Evolutionary conservation across 2,888 invertebrate genomes (phyloP), one percentile per base, ranked within the genome.

Genomic region (Spodoptera picta): DNA sequence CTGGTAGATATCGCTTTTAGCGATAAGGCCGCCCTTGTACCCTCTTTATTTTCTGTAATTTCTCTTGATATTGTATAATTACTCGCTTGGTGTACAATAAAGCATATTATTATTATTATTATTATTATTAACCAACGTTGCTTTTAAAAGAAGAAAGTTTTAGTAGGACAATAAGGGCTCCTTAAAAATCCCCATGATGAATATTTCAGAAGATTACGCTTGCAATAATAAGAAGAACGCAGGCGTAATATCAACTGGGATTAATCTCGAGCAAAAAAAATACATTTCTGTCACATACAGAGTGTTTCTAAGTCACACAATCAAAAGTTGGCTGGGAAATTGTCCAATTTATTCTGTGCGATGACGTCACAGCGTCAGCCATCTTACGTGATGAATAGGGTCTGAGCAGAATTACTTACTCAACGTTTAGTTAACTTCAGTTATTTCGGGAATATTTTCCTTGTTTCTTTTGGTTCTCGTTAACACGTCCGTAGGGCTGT

Each of bases 401-500:
- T 47, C 67, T 51, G 31, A 46, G 19, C 47, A 44, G 53, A 64
- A 73, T 72, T 72, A 73, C 60, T 69, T 72, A 48, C 57, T 45
- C 43, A 43, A 69, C 64, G 64, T 73, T 64, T 54, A 64, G 47
- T 64, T 69, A 69, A 55, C 69, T 60, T 65, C 41, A 50, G 56
- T 73, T 64, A 60, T 68, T 64, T 60, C 24, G 23, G 10, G 0
- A 31, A 36, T 47, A 19, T 64, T 72, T 69, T 73, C 71, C 73
- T 69, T 73, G 49, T 73, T 49, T 57, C 45, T 54, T 56, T 23
- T 59, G 14, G 49, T 14, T 12, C 36, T 59, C 53, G 44, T 68
- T 68, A 60, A 60, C 73, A 73, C 60, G 48, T 69, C 60, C 48
- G 49, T 60, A 69, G 71, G 65, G 54, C n/a, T 60, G 60, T 48